Base-by-base conservation (phyloP, 2,797 vertebrate genomes). In the Channa striata region DNA sequence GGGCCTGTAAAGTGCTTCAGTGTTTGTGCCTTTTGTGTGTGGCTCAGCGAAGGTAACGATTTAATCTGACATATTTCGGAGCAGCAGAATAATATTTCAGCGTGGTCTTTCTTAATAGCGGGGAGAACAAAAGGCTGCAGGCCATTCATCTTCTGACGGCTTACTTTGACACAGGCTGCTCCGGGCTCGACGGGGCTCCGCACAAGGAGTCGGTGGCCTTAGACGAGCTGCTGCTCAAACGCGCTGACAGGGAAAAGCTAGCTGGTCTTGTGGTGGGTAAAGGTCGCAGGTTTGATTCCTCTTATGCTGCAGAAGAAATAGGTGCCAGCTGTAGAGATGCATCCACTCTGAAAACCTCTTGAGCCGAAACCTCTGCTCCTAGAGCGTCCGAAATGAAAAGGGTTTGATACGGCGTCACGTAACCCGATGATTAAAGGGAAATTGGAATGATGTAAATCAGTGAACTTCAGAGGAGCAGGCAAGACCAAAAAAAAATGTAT, bases 51-150 rank as follows among this genome's bases (percentile, higher is more conserved):
- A 90, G 79, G 85, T 82, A 86, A 85, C 74, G 34, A 82, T 89
- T 89, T 83, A 85, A 82, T 86, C 88, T 91, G 89, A 89, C 89
- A 91, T 87, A 89, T 91, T 87, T 87, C 85, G 25, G 68, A 85
- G 86, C 82, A 86, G 81, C 66, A 57, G 81, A 83, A 90, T 89
- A 90, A 89, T 89, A 89, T 88, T 91, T 87, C 85, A 82, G 74
- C 78, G 19, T 63, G 82, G 68, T 76, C 83, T 72, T 84, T 81
- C 72, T 80, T 83, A 84, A 87, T 84, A 78, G 81, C 74, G 69
- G 50, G 64, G 23, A 77, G 85, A 84, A 89, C 82, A 91, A 90
- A 87, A 82, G 82, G 76, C 74, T 57, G 76, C 79, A 51, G 81
- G 67, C 81, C 81, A 76, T 84, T 89, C 85, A 81, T 80, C 63